These are phyloP conservation scores for Linyphia triangularis DNA, from an alignment of 2,888 invertebrate species.

Conservation along the genomic window DNA sequence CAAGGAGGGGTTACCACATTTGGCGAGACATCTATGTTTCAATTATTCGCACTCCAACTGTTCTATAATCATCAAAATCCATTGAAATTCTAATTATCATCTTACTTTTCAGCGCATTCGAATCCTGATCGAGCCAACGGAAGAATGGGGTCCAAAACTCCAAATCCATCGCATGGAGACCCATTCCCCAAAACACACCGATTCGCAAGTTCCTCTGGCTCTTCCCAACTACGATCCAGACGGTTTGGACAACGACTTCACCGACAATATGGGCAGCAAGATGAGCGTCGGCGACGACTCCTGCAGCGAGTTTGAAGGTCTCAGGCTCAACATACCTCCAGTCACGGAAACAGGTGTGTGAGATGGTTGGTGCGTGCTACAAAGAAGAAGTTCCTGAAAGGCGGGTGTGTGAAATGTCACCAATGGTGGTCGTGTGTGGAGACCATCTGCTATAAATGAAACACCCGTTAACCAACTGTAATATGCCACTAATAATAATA, in stretches of 20 bases:
- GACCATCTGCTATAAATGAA: no score
- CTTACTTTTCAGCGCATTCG: constrained; percentile 70
- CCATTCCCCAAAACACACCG: constrained; percentile 78
- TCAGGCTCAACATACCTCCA: constrained; percentile 72
- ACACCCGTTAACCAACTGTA: no score
- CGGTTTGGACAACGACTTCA: constrained; percentile 68
- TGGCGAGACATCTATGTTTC: no score
- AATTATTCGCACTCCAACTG: no score
- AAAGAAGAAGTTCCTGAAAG: not conserved
- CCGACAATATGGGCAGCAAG: constrained; percentile 54
- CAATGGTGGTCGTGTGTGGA: no score
- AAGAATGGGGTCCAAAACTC: constrained; percentile 79
- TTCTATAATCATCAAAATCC: no score
- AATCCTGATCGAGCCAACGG: constrained; percentile 77
- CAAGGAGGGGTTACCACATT: no score
- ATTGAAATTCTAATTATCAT: no score
- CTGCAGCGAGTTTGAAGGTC: constrained; percentile 72
- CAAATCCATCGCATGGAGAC: constrained; percentile 77
- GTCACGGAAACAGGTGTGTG: constrained; percentile 74
- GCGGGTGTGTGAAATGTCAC: not conserved
- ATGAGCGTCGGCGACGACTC: constrained; percentile 68
- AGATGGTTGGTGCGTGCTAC: not conserved
- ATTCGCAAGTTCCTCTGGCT: constrained; percentile 77
- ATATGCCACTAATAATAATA: no score
- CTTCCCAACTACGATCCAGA: constrained; percentile 76